Evolutionary conservation across 2,888 invertebrate genomes (phyloP), one percentile per base, ranked within the genome.

Genomic region (Zygothrica quintamaculata): DNA sequence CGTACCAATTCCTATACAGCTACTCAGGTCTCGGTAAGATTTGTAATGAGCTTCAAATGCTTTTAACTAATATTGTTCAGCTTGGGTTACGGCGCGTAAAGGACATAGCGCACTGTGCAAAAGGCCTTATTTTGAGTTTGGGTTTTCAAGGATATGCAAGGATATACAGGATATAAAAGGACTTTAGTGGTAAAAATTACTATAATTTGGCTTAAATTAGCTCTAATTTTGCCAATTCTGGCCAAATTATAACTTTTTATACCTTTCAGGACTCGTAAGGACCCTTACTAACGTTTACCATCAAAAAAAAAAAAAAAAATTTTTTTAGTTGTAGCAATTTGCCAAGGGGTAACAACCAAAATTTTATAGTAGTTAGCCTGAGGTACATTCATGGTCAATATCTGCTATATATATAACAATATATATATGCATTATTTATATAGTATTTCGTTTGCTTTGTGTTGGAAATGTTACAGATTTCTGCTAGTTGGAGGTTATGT

Each of bases 1-100:
- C 93, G 96, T 65, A 95, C 96, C 70, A 96, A 96, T 91, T 96
- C 96, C 72, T 95, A 95, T 90, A 96, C 96, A 69, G 95, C 95
- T 47, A 96, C 96, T 79, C 96, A 96, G 88, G 96, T 96, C 90
- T 96, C 96, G 93, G 96, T 96, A 94, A 94, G 95, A 90, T 90
- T 90, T 90, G 52, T 72, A 66, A 68, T 77, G 79, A 76, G 77
- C 88, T 79, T 75, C 65, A 64, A 61, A 70, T 62, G 75, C 80
- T 85, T 79, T 61, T 44, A 37, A 48, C 58, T 26, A 36, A 26
- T 25, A 46, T 52, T 57, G 26, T 39, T 36, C 22, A 33, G 36
- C 37, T 44, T 34, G 73, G 77, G 50, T 65, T 74, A 79, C 76
- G 77, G 79, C 60, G 79, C 79, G 79, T 71, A 60, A n/a, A n/a